Conservation (phyloP, 30 jellyfish, hydroid and myxozoan genomes). For the Nemopilema nomurai region DNA sequence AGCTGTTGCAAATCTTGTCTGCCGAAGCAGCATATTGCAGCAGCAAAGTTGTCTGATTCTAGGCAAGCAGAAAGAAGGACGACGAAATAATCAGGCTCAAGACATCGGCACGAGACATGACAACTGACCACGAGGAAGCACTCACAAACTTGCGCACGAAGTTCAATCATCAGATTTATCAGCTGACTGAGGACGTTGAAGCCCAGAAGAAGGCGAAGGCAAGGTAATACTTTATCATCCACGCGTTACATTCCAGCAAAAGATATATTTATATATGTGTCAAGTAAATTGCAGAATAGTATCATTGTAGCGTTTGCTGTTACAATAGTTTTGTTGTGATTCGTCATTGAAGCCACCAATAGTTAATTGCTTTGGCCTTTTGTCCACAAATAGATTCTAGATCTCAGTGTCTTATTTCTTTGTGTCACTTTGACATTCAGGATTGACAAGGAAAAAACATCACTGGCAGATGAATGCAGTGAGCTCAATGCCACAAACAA, state of each 20-base stretch:
- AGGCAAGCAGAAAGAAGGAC: constrained; percentile 55
- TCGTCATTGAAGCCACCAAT: too few relatives aligned
- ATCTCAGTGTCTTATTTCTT: too few relatives aligned
- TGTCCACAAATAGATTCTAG: too few relatives aligned
- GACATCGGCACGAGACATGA: constrained; percentile 48
- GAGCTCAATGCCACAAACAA: constrained; percentile 40
- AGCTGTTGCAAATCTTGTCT: neutral
- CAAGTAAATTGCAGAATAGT: too few relatives aligned
- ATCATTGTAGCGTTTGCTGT: too few relatives aligned
- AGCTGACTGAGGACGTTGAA: constrained; percentile 51
- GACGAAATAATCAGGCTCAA: constrained; percentile 56
- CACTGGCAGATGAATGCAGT: constrained; percentile 62
- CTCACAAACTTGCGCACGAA: constrained; percentile 30
- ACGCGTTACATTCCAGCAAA: neutral
- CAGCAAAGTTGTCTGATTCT: neutral
- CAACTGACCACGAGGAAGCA: constrained; percentile 56
- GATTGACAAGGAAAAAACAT: constrained; percentile 56
- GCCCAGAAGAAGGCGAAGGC: constrained; percentile 57
- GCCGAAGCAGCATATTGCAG: neutral
- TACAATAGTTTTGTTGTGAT: too few relatives aligned
- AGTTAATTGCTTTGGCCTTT: too few relatives aligned
- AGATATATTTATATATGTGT: too few relatives aligned
- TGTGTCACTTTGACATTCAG: neutral
- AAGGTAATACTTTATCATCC: constrained; percentile 3
- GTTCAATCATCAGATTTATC: constrained; percentile 41